Evolutionary conservation across 2,797 vertebrate species (phyloP).

Genomic region (Steatocranus sp.): DNA sequence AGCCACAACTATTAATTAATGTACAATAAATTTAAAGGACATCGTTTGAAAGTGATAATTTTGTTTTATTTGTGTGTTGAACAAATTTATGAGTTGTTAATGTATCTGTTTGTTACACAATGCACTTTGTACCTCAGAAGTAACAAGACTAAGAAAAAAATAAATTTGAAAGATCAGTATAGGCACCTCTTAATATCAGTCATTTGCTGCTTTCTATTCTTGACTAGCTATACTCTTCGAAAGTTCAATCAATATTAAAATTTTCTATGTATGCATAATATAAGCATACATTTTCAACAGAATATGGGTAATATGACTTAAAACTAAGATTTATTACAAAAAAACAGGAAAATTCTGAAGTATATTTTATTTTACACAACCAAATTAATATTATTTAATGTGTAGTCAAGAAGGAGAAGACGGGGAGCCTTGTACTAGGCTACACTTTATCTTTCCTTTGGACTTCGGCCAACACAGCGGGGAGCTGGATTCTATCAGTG

Average conservation of each 20-base stretch:
- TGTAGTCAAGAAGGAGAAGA: accelerated
- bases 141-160: background rate
- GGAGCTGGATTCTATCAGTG: background rate
- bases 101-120: background rate
- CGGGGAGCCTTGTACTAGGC: accelerated
- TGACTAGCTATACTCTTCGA: too few relatives aligned
- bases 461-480: too few relatives aligned
- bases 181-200: background rate
- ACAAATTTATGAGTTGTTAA: background rate
- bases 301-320: too few relatives aligned
- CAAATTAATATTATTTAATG: too few relatives aligned
- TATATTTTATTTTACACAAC: too few relatives aligned
- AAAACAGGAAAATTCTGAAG: too few relatives aligned
- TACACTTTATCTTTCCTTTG: too few relatives aligned
- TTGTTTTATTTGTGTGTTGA: background rate
- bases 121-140: background rate
- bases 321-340: too few relatives aligned
- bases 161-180: accelerated
- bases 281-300: too few relatives aligned
- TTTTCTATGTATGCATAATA: too few relatives aligned
- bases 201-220: background rate
- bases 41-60: background rate
- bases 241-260: too few relatives aligned
- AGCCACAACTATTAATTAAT: background rate
- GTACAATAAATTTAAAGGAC: background rate